These are phyloP conservation scores for Drosophila triauraria DNA, from an alignment of 1,140 invertebrate genomes.

Conservation along the genomic window DNA sequence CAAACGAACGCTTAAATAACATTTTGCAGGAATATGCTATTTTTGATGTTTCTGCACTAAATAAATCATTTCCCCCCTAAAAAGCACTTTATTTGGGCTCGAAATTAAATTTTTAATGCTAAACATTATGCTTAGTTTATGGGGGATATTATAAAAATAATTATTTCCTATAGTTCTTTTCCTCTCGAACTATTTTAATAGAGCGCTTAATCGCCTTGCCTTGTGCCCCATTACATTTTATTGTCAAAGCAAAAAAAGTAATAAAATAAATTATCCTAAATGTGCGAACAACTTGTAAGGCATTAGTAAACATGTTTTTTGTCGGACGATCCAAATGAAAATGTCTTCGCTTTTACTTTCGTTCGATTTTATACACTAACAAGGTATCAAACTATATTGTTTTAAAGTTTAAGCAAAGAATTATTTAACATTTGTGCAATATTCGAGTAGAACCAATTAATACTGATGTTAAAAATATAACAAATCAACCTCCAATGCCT, in stretches of 20 bases:
- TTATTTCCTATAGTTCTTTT: neutral
- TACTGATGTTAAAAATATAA: no score
- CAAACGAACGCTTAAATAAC: conserved; percentile 71
- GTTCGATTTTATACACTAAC: conserved; percentile 1
- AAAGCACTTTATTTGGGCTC: conserved; percentile 15
- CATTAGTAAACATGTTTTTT: conserved; percentile 30
- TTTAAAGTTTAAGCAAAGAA: no score
- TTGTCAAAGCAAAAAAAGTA: conserved; percentile 2
- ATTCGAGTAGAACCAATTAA: neutral
- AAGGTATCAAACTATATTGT: neutral
- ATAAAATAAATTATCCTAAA: conserved; percentile 28
- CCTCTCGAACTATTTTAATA: conserved; percentile 8
- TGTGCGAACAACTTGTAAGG: conserved; percentile 32
- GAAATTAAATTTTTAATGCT: conserved; percentile 10
- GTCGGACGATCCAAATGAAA: conserved; percentile 36
- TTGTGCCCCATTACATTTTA: conserved; percentile 43
- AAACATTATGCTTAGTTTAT: neutral
- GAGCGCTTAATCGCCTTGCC: neutral
- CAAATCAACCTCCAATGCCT: no score
- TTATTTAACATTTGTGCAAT: neutral
- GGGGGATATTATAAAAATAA: conserved; percentile 2
- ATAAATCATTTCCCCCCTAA: conserved; percentile 6
- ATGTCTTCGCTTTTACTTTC: conserved; percentile 35
- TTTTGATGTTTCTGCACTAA: conserved; percentile 22
- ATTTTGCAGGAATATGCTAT: conserved; percentile 45